Evolutionary conservation across 2,888 invertebrate genomes (phyloP), one percentile per base, ranked within the genome.

Genomic region (Microctonus aethiopoides): DNA sequence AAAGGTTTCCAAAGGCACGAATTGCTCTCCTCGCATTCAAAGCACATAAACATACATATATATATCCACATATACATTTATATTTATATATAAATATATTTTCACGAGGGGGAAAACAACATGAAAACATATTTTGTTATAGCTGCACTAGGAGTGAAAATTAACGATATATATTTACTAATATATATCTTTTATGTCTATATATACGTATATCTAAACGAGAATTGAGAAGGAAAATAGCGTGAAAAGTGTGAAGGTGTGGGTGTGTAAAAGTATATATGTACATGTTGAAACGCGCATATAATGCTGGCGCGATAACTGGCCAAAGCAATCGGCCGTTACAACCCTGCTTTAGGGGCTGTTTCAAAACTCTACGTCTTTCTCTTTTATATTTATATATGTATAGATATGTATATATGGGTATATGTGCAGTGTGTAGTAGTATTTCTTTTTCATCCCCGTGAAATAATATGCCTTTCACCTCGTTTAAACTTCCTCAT

Each of bases 71-170:
- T 29, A 29, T 29, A 29, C 7, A 29, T 29, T 5, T 29, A 29
- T 29, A 29, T 29, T 29, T 29, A 7, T 29, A 3, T 29, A 7
- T 29, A 29, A 5, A 29, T n/a, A n/a, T 24, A 34, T 41, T 46
- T 39, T 56, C 56, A 34, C 39, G 32, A 22, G 62, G 52, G 52
- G 68, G 52, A 62, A 67, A 57, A 52, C 34, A 29, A 56, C 66
- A 57, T 57, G 57, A 41, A 66, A 57, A 57, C 66, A 66, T 66
- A 69, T 64, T 69, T 59, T 39, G 60, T 68, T 69, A 59, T 64
- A 26, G 64, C 51, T 36, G 56, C 34, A n/a, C 62, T 20, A 59
- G 41, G 57, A 56, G 57, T 22, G 36, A 32, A 26, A 51, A 24
- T 29, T 1, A 46, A 16, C 0, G 1, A 16, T 46, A 46, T 46